These are phyloP conservation scores for Callopanchax toddi DNA, from an alignment of 2,113 vertebrate species.

Conservation along the genomic window DNA sequence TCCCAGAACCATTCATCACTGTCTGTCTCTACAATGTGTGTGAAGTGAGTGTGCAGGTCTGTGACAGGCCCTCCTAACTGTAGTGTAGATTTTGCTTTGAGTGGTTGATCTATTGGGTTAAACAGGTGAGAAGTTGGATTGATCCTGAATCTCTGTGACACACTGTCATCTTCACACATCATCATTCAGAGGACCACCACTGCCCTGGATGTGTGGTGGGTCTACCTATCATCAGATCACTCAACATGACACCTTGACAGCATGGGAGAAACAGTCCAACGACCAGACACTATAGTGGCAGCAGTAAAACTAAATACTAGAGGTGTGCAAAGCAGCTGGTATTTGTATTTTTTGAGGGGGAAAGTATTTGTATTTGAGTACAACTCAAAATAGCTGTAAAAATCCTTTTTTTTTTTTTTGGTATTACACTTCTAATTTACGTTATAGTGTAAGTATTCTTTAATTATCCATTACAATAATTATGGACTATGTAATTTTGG, in stretches of 20 bases:
- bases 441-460: too few relatives aligned
- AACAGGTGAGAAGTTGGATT: conserved; percentile 69
- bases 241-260: too few relatives aligned
- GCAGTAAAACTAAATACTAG: too few relatives aligned
- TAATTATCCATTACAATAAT: too few relatives aligned
- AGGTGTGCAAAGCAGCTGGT: too few relatives aligned
- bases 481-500: too few relatives aligned
- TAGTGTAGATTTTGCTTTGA: conserved; percentile 62
- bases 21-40: conserved; percentile 46
- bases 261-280: conserved; percentile 7
- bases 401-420: too few relatives aligned
- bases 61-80: conserved; percentile 39
- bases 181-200: conserved; percentile 54
- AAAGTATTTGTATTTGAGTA: too few relatives aligned
- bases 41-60: conserved; percentile 23
- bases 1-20: conserved; percentile 63
- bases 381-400: too few relatives aligned
- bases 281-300: too few relatives aligned
- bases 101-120: conserved; percentile 63
- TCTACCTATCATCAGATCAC: conserved; percentile 46
- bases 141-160: conserved; percentile 43
- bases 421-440: too few relatives aligned
- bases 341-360: too few relatives aligned
- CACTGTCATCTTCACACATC: conserved; percentile 37
- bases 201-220: conserved; percentile 28